These are phyloP conservation scores for Dynastes hyllus DNA, from an alignment of 2,888 invertebrate genomes.

Conservation along the genomic window DNA sequence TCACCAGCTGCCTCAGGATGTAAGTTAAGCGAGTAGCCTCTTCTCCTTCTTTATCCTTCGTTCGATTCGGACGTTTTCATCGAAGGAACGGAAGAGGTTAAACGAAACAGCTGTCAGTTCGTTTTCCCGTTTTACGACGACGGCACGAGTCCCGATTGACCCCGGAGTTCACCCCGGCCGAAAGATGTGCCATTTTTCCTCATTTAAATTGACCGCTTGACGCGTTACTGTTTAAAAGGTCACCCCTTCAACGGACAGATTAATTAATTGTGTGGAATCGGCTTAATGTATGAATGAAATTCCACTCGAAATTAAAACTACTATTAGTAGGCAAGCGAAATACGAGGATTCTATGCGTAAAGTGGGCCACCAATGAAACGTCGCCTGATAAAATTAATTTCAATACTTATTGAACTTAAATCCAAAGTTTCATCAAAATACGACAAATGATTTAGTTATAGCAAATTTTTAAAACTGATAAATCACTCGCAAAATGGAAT, in stretches of 20 bases:
- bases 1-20: slow-evolving; percentile 27
- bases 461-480: too few relatives aligned
- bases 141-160: slow-evolving; percentile 48
- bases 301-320: not conserved
- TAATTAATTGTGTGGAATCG: slow-evolving; percentile 6
- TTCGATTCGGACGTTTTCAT: slow-evolving; percentile 14
- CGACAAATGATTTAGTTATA: too few relatives aligned
- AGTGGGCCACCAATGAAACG: too few relatives aligned
- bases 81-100: slow-evolving; percentile 5
- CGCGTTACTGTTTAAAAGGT: slow-evolving; percentile 43
- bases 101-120: slow-evolving; percentile 28
- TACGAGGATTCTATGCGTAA: not conserved
- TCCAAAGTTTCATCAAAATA: too few relatives aligned
- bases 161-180: slow-evolving; percentile 3
- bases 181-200: slow-evolving; percentile 39
- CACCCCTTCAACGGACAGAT: slow-evolving; percentile 1
- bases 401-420: too few relatives aligned
- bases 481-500: too few relatives aligned
- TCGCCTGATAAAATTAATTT: too few relatives aligned
- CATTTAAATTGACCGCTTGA: slow-evolving; percentile 37
- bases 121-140: slow-evolving; percentile 33
- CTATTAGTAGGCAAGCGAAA: not conserved
- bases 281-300: slow-evolving; percentile 32
- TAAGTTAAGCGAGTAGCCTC: not conserved
- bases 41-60: not conserved